Evolutionary conservation across 2,888 invertebrate species (phyloP), one percentile per base, ranked within the genome.

Genomic region (Plagiodera versicolora): DNA sequence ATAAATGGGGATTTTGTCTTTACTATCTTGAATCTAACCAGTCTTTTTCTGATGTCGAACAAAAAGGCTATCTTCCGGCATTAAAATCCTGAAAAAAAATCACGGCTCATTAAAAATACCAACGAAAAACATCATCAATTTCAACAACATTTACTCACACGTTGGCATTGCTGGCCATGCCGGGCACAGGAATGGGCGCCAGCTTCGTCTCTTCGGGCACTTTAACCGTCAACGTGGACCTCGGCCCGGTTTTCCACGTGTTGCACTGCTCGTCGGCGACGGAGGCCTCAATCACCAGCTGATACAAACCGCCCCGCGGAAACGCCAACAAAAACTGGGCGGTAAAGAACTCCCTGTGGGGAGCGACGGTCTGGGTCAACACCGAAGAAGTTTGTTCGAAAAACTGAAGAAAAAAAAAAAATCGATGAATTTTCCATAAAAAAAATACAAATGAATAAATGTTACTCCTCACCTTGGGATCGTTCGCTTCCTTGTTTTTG

Each of bases 271-370:
- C 89, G 78, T 97, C 96, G 1, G 95, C 86, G 56, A 95, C 88
- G 64, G 90, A 90, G 0, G 95, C 93, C 75, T 94, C 93, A 6
- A 95, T 88, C 0, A 88, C 89, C 24, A 96, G 88, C 63, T 87
- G 83, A 79, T 91, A 91, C 66, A 89, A 86, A 0, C 88, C 88
- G 11, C 88, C 87, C 66, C 81, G 79, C 6, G 84, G 83, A 69
- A 94, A 88, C 0, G 88, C 86, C 35, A 98, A 83, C 52, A 98
- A 82, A 80, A 97, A 96, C 78, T 94, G 94, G 0, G 94, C 93
- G 0, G 93, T 91, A 80, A 98, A 95, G 83, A 96, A 97, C 77
- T 98, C 97, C 24, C 94, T 89, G 73, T 95, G 93, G 0, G 96
- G 96, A 9, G 88, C 86, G 1, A 95, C 94, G 0, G 89, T 91